These are phyloP conservation scores for Phylloscopus trochiloides DNA, from an alignment of 2,113 vertebrate species.

Conservation along the genomic window DNA sequence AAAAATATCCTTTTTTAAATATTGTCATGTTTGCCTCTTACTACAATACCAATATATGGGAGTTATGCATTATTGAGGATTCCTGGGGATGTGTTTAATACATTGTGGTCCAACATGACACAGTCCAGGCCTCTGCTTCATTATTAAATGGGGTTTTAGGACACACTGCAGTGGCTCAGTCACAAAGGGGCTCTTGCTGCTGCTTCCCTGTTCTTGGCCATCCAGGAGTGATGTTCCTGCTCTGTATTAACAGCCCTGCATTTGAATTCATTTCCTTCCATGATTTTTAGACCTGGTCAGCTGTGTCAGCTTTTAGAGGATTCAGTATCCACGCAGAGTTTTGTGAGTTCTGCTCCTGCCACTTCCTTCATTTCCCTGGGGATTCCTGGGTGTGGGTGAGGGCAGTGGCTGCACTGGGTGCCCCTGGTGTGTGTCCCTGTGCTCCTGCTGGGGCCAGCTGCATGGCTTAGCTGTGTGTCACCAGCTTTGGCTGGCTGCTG, in stretches of 20 bases:
- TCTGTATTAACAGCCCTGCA: background rate
- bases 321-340: background rate
- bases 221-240: background rate
- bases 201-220: background rate
- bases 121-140: background rate
- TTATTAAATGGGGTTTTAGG: background rate
- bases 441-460: background rate
- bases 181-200: background rate
- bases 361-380: background rate
- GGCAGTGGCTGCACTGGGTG: background rate
- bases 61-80: background rate
- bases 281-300: background rate
- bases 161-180: background rate
- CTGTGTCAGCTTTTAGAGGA: background rate
- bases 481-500: background rate
- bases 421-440: background rate
- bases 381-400: background rate
- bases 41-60: background rate
- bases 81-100: background rate
- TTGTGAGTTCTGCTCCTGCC: background rate
- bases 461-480: background rate
- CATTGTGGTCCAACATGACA: background rate
- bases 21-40: background rate
- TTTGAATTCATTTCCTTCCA: background rate
- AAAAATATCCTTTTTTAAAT: background rate